Base-by-base conservation (phyloP, 2,113 vertebrate genomes). In the Ceyx cyanopectus region DNA sequence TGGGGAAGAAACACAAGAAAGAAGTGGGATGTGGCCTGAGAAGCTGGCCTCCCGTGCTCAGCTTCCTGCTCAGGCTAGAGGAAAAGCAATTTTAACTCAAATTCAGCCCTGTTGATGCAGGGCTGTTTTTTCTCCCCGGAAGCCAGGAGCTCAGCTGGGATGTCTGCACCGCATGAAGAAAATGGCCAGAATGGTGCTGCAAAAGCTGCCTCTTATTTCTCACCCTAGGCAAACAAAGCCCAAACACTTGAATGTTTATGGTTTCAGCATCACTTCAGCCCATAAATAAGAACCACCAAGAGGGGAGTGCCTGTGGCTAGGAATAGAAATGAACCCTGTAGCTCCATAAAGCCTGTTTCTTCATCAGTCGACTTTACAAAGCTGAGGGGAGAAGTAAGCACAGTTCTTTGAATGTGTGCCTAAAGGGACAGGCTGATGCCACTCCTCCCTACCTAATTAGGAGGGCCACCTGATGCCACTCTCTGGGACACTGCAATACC, bases 201-300 rank as follows among this genome's bases (percentile, higher is more conserved):
- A 83, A 97, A 97, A 96, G 91, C 95, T 97, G 97, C 83, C 90
- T 85, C 91, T 88, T 94, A 30, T 16, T 96, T 97, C 87, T 90
- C 91, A 92, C 74, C 69, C 58, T 24, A 84, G 73, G 58, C 75
- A 90, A 77, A 96, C 40, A 87, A 95, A 93, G 85, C 56, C 30
- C 0, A 0, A 48, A 48, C 10, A 37, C 75, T 62, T n/a, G 37
- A 58, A 53, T 20, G 30, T 81, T 95, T 82, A 74, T 73, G 46
- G 51, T 87, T 95, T 91, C 81, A 80, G 85, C n/a, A 48, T 56
- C 54, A 88, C 40, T 77, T 91, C 41, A 79, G 65, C 57, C 60
- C 40, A 53, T 96, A 91, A 96, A 90, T 84, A 96, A 93, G 76
- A 90, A 34, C 62, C 8, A 10, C n/a, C 6, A 24, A 68, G 69